Base-by-base conservation (phyloP, 2,113 vertebrate species). In the Caranx ignobilis region DNA sequence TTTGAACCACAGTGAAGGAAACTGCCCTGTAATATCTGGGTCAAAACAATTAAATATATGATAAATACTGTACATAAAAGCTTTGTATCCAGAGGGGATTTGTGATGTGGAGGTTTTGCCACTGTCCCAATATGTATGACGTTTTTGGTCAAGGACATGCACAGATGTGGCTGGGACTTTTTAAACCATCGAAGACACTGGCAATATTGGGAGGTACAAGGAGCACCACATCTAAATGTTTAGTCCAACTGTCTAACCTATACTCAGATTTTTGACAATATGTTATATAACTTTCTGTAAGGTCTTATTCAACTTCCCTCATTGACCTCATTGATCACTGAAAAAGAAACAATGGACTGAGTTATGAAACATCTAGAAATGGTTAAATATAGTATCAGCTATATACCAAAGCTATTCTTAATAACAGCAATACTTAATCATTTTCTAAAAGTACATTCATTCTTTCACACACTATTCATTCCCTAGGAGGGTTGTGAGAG, bases 11-110 rank as follows among this genome's bases (percentile, higher is more conserved):
- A 55, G 67, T 31, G 48, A 50, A 65, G 43, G 13, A 64, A 89
- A 70, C 21, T 73, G 21, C 43, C 57, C 71, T 75, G 47, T 82
- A 75, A 78, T 74, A 79, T 54, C 11, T 31, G 21, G 64, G 57
- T 62, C 83, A 80, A 72, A 61, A 79, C 62, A 52, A 75, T 71
- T 45, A 80, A 41, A 87, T 76, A 61, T 71, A 39, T 15, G 11
- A 52, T 45, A 63, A 63, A 68, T 55, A 68, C 3, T 39, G 63
- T 76, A 52, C 71, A 62, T 31, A 18, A 55, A 61, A 39, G 54
- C 18, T 57, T 77, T 70, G 57, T 13, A 68, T 83, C 45, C 48
- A 12, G 45, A 71, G 68, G 48, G 50, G 39, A 52, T 41, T 74
- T 74, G 32, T 43, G 52, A 61, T 48, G 64, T 47, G 12, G 43